A percentile compares a stretch with the other conserved stretches of the same genome.
phyloP scores from a whole-genome alignment of 2,888 invertebrate species.

The Pantelozetes paolii region DNA sequence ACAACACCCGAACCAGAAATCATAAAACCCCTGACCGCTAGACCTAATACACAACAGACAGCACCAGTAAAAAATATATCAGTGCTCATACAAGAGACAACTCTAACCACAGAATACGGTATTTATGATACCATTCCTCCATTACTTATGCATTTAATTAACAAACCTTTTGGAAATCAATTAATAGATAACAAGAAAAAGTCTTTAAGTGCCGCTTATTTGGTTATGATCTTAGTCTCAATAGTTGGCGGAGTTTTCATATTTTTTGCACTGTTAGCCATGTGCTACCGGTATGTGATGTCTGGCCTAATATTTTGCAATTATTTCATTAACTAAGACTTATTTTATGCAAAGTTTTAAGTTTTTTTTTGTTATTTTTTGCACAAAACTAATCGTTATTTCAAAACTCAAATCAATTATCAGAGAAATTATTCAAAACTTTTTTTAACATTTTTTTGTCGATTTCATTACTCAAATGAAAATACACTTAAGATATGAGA shows the following conservation, averaged over 20 bases:
- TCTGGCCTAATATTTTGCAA: too few relatives aligned
- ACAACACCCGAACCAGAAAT: slow-evolving; percentile 30
- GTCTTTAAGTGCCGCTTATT: slow-evolving; percentile 80
- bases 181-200: slow-evolving; percentile 63
- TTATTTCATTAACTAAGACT: too few relatives aligned
- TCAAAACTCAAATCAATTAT: too few relatives aligned
- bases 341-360: too few relatives aligned
- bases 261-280: slow-evolving; percentile 96
- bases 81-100: slow-evolving; percentile 45
- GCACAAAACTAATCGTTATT: too few relatives aligned
- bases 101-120: slow-evolving; percentile 47
- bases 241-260: slow-evolving; percentile 98
- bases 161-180: background rate
- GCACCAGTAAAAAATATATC: background rate
- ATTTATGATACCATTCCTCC: background rate
- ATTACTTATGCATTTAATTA: background rate
- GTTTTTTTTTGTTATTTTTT: too few relatives aligned
- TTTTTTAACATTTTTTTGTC: too few relatives aligned
- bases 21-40: background rate
- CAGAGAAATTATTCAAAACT: too few relatives aligned
- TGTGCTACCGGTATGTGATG: slow-evolving; percentile 81
- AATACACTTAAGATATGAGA: too few relatives aligned
- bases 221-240: slow-evolving; percentile 96
- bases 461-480: too few relatives aligned
- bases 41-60: background rate